Evolutionary conservation across 2,113 vertebrate genomes (phyloP).

Genomic region (Misgurnus mizolepis): DNA sequence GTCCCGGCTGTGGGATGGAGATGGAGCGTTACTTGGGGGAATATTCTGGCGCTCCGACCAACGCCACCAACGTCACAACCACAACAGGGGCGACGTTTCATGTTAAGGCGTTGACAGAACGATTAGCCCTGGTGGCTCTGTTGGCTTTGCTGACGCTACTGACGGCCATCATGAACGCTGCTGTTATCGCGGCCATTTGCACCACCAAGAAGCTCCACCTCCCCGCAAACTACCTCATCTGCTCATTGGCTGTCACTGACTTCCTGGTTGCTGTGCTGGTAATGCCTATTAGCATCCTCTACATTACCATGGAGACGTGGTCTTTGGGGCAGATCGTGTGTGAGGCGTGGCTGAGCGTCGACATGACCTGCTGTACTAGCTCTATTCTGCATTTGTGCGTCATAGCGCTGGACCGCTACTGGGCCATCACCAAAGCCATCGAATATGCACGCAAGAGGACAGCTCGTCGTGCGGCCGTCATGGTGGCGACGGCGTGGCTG

Average conservation of each 20-base stretch:
- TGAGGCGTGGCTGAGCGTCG: conserved; percentile 86
- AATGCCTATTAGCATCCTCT: conserved; percentile 88
- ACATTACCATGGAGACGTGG: conserved; percentile 85
- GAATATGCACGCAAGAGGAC: conserved; percentile 86
- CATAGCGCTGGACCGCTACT: conserved; percentile 89
- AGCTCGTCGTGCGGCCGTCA: conserved; percentile 74
- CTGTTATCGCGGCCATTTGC: conserved; percentile 84
- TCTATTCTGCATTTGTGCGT: conserved; percentile 90
- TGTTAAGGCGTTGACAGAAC: conserved; percentile 72
- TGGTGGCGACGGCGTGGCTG: conserved; percentile 82
- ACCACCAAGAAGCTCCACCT: conserved; percentile 89
- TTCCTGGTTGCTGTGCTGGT: conserved; percentile 85
- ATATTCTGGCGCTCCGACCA: conserved; percentile 70
- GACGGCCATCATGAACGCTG: conserved; percentile 81
- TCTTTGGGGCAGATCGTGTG: conserved; percentile 82
- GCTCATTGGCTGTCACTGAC: conserved; percentile 87
- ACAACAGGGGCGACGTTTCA: conserved; percentile 63
- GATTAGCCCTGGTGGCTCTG: conserved; percentile 75
- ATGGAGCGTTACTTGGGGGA: conserved; percentile 56
- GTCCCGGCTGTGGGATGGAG: conserved; percentile 36
- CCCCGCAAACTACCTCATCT: conserved; percentile 90
- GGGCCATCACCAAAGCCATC: conserved; percentile 89
- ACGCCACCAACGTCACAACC: conserved; percentile 80
- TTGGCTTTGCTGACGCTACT: conserved; percentile 78
- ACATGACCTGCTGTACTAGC: conserved; percentile 92